A percentile compares a stretch with the other conserved stretches of the same genome.
These are phyloP conservation scores for Plumapathes pennacea DNA, from an alignment of 92 coral and sea anemone genomes.

Conservation along the genomic window DNA sequence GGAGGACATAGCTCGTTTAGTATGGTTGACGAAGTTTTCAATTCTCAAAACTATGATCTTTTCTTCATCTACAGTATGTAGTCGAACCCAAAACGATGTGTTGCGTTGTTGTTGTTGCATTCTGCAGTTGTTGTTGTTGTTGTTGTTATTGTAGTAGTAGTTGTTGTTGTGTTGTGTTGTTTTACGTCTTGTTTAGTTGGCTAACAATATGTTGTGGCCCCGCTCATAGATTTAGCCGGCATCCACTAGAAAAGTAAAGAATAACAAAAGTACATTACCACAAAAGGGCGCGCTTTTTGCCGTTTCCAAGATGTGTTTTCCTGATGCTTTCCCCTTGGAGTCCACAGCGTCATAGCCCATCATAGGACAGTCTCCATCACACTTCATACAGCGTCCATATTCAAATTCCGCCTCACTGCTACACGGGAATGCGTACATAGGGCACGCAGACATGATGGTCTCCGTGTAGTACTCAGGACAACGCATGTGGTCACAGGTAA, in stretches of 20 bases:
- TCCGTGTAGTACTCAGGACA: constrained; percentile 62
- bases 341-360: constrained; percentile 70
- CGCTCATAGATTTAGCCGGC: too few relatives aligned
- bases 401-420: constrained; percentile 48
- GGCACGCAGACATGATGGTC: constrained; percentile 64
- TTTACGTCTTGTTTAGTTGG: too few relatives aligned
- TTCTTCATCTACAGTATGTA: too few relatives aligned
- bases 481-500: constrained; percentile 73
- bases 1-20: too few relatives aligned
- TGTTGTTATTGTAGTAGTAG: too few relatives aligned
- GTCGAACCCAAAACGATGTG: too few relatives aligned
- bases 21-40: too few relatives aligned
- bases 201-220: too few relatives aligned
- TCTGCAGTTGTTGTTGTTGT: too few relatives aligned
- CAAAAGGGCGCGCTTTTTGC: constrained; percentile 51
- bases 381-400: constrained; percentile 69
- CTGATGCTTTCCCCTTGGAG: constrained; percentile 27
- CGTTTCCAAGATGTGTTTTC: constrained; percentile 51
- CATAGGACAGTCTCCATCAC: constrained; percentile 26
- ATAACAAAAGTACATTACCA: constrained; percentile 23
- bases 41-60: too few relatives aligned
- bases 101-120: too few relatives aligned
- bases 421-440: constrained; percentile 71
- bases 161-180: too few relatives aligned
- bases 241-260: not conserved